A percentile compares a stretch with the other conserved stretches of the same genome.
These are phyloP conservation scores for Phalera bucephala DNA, from an alignment of 2,888 invertebrate species.

Conservation along the genomic window DNA sequence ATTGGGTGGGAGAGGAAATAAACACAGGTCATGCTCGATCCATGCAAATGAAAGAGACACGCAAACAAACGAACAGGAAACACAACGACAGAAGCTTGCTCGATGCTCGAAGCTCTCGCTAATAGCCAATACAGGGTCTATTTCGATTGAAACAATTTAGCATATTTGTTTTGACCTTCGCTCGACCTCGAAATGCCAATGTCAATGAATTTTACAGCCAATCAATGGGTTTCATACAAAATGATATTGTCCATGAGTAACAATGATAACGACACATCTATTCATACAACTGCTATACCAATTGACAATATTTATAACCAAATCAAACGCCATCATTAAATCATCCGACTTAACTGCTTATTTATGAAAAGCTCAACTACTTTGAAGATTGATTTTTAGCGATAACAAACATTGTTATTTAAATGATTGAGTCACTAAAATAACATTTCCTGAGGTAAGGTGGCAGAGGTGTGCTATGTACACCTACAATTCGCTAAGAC, in stretches of 20 bases:
- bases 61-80: constrained; percentile 76
- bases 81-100: constrained; percentile 77
- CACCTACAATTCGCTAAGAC: too few species aligned
- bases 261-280: constrained; percentile 73
- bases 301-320: too few species aligned
- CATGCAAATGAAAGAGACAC: constrained; percentile 81
- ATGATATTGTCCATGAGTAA: constrained; percentile 49
- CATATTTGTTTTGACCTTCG: constrained; percentile 31
- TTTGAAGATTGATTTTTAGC: too few species aligned
- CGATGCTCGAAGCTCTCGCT: constrained; percentile 70
- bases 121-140: constrained; percentile 65
- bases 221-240: constrained; percentile 57
- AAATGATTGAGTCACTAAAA: too few species aligned
- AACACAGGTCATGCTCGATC: constrained; percentile 73
- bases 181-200: constrained; percentile 38
- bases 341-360: too few species aligned
- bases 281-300: too few species aligned
- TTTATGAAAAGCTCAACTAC: too few species aligned
- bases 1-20: constrained; percentile 62
- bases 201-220: constrained; percentile 62
- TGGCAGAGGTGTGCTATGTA: too few species aligned
- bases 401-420: too few species aligned
- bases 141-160: constrained; percentile 45
- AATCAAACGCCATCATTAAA: too few species aligned
- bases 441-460: too few species aligned